Evolutionary conservation across 1,140 invertebrate genomes (phyloP).

Genomic region (Trichomalopsis sarcophagae): DNA sequence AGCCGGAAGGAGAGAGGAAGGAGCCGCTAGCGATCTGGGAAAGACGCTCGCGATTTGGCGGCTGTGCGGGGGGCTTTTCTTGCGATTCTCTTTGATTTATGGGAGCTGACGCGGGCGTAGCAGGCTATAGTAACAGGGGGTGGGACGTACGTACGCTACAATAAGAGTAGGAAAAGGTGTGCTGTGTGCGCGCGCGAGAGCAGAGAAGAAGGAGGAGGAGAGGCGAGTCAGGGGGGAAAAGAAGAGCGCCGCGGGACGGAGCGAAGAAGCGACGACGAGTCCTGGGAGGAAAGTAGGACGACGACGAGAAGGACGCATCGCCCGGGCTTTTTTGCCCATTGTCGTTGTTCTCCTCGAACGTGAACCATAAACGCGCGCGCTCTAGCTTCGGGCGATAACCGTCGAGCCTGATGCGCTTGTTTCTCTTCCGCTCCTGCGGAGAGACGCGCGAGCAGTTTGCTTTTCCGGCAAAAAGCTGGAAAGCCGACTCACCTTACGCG

Average conservation of each 20-base stretch:
- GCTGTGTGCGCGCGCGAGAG: background rate
- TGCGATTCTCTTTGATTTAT: conserved; percentile 50
- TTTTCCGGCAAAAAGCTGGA: background rate
- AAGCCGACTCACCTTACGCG: background rate
- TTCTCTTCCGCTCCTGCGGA: background rate
- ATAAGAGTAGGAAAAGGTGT: conserved; percentile 3
- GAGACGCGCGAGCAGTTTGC: background rate
- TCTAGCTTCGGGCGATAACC: background rate
- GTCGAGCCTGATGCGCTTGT: conserved; percentile 1
- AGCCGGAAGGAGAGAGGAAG: too few relatives aligned
- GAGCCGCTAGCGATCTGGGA: background rate
- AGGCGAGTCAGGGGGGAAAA: background rate
- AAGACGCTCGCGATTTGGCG: conserved; percentile 12
- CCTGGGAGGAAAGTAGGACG: conserved; percentile 16
- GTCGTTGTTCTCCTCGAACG: conserved; percentile 22
- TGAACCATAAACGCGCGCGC: conserved; percentile 9
- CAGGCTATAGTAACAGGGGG: background rate
- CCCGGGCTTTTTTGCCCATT: background rate
- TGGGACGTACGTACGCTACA: background rate
- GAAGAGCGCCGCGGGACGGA: conserved; percentile 2
- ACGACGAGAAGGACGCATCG: background rate
- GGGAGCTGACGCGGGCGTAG: background rate
- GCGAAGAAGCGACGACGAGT: conserved; percentile 1
- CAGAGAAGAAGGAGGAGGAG: background rate
- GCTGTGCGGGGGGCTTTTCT: conserved; percentile 22